These are phyloP conservation scores for Dorcus hopei DNA, from an alignment of 2,888 invertebrate genomes.

Conservation along the genomic window DNA sequence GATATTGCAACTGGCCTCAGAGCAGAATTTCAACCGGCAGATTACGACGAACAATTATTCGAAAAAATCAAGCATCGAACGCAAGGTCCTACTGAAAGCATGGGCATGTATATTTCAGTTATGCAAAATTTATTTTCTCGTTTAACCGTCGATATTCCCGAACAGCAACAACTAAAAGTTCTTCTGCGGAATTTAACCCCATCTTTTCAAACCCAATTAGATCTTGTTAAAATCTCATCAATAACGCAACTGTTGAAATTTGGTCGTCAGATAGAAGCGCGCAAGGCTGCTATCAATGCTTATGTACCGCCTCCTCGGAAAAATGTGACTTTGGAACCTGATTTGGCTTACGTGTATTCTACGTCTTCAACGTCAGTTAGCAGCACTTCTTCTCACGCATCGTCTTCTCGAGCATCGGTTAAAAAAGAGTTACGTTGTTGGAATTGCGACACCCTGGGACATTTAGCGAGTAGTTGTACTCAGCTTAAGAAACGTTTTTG, in stretches of 20 bases:
- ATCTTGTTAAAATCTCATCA: background rate
- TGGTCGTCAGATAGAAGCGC: background rate
- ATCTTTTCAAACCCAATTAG: no score
- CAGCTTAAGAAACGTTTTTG: background rate
- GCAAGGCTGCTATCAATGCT: background rate
- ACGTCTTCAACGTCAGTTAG: no score
- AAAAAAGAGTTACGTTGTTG: no score
- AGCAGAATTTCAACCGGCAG: background rate
- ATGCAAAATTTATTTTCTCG: conserved; percentile 16
- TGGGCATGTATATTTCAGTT: conserved; percentile 17
- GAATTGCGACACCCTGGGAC: no score
- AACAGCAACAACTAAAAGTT: conserved; percentile 4
- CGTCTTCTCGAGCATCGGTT: no score
- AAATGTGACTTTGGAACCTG: background rate
- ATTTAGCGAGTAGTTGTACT: background rate
- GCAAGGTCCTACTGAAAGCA: conserved; percentile 15
- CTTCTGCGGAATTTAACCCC: conserved; percentile 5
- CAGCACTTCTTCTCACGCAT: no score
- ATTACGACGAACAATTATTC: conserved; percentile 7
- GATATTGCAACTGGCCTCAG: background rate
- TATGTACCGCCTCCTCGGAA: background rate
- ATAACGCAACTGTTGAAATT: background rate
- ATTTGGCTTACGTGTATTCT: no score
- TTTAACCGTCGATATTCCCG: conserved; percentile 2
- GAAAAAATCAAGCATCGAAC: conserved; percentile 18